Evolutionary conservation across 1,140 invertebrate species (phyloP).

Genomic region (Ips nitidus): DNA sequence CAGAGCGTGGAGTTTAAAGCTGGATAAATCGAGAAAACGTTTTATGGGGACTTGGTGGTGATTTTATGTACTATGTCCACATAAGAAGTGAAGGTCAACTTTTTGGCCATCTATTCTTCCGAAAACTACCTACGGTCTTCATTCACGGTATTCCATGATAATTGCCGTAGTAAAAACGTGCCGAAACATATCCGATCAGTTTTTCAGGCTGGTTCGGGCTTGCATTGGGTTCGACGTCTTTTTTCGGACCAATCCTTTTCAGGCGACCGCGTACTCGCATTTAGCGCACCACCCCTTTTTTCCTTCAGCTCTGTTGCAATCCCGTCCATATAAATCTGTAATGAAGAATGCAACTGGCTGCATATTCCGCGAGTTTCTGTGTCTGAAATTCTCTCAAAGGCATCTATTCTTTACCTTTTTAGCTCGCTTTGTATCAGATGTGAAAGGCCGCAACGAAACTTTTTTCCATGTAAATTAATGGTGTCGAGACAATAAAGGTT

Average conservation of each 20-base stretch:
- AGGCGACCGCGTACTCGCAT: constrained; percentile 11
- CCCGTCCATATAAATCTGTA: constrained; percentile 35
- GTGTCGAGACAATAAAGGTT: neutral
- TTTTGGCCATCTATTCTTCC: too few relatives aligned
- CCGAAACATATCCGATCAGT: constrained; percentile 4
- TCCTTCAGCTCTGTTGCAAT: constrained; percentile 26
- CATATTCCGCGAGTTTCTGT: constrained; percentile 31
- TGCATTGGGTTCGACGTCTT: neutral
- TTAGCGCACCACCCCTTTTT: constrained; percentile 25
- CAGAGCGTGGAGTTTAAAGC: constrained; percentile 7
- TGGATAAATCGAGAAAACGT: neutral
- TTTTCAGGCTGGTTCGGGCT: constrained; percentile 10
- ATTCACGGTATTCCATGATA: too few relatives aligned
- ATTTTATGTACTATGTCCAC: neutral
- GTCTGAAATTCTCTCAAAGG: constrained; percentile 34
- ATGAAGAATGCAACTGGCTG: constrained; percentile 34
- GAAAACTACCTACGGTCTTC: too few relatives aligned
- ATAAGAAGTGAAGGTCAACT: too few relatives aligned
- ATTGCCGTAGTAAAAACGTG: neutral
- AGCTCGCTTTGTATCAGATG: neutral
- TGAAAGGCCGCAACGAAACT: neutral
- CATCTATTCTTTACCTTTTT: constrained; percentile 23
- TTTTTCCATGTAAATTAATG: neutral
- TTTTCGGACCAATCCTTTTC: constrained; percentile 13
- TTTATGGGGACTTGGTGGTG: neutral